A percentile compares a stretch with the other conserved stretches of the same genome.
phyloP scores from a whole-genome alignment of 2,113 vertebrate species.

The Pterocles gutturalis region DNA sequence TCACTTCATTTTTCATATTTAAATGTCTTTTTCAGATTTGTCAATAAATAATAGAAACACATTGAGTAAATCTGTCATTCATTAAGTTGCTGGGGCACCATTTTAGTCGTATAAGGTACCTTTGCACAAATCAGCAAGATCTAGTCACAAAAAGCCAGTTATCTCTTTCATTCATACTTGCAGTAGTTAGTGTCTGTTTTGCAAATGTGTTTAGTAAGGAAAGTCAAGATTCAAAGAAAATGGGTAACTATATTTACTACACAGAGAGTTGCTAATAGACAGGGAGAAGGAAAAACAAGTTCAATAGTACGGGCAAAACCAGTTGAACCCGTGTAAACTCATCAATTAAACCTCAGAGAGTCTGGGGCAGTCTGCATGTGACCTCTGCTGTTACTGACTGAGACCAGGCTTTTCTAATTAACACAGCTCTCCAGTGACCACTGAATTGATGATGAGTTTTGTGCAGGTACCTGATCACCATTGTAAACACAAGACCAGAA shows the following conservation, averaged over 20 bases:
- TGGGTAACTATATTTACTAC: not conserved
- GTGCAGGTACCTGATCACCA: conserved; percentile 18
- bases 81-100: not conserved
- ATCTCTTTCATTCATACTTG: not conserved
- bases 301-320: not conserved
- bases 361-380: not conserved
- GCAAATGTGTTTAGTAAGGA: not conserved
- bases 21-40: not conserved
- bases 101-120: not conserved
- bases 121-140: not conserved
- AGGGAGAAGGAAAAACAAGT: not conserved
- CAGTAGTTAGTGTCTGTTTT: not conserved
- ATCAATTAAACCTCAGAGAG: not conserved
- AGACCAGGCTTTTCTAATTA: conserved; percentile 24
- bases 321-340: not conserved
- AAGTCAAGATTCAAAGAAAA: not conserved
- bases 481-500: not conserved
- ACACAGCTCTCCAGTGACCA: not conserved
- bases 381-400: not conserved
- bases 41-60: not conserved
- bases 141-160: not conserved
- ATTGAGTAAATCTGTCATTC: not conserved
- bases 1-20: not conserved
- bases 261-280: not conserved
- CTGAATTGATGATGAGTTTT: not conserved